phyloP scores from a whole-genome alignment of 2,113 vertebrate genomes.

The Pseudopodoces humilis region DNA sequence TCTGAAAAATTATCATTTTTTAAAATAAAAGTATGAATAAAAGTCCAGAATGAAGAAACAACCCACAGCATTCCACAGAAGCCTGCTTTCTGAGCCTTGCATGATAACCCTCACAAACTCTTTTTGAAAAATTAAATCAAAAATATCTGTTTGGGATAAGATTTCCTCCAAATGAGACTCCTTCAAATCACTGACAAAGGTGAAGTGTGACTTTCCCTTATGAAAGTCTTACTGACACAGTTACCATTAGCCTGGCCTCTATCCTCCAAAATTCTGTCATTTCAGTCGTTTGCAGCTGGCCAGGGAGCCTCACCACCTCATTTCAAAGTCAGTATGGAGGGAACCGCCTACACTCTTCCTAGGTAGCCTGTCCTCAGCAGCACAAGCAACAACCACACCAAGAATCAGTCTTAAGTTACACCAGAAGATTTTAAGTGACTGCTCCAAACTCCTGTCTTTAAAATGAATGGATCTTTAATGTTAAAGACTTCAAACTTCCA shows the following conservation, averaged over 20 bases:
- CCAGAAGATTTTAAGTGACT: neutral
- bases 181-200: neutral
- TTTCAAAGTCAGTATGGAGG: rapidly evolving
- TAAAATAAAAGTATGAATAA: neutral
- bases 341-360: neutral
- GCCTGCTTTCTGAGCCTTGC: neutral
- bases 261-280: neutral
- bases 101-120: neutral
- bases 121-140: neutral
- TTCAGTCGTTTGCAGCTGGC: neutral
- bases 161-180: neutral
- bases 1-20: neutral
- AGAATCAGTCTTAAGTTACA: neutral
- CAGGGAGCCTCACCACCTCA: neutral
- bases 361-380: neutral
- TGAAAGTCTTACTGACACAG: neutral
- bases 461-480: neutral
- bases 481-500: neutral
- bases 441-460: neutral
- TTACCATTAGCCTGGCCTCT: neutral
- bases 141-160: neutral
- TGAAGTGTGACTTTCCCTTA: neutral
- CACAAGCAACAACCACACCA: neutral
- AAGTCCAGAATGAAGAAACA: neutral
- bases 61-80: neutral